Conservation (phyloP, 2,113 vertebrate genomes). For the Thamnophis sirtalis region DNA sequence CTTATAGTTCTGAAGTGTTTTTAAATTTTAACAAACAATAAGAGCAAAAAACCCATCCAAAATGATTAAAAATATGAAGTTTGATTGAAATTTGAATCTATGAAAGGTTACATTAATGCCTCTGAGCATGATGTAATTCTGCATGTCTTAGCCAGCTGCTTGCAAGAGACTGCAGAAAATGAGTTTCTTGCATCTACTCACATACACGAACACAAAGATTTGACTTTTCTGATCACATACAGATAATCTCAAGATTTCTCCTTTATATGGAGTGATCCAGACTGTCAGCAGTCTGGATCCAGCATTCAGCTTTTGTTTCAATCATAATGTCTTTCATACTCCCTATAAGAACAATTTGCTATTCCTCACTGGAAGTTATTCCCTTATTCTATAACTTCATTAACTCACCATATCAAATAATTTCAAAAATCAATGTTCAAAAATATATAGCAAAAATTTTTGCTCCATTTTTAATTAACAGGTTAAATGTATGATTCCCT, state of each 20-base stretch:
- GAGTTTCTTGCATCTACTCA: not conserved
- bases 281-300: not conserved
- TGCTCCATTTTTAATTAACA: no score
- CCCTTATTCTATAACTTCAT: not conserved
- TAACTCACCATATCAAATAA: not conserved
- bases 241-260: not conserved
- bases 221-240: not conserved
- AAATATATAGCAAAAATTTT: no score
- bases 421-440: no score
- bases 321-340: not conserved
- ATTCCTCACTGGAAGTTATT: not conserved
- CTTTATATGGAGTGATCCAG: not conserved
- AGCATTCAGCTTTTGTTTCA: not conserved
- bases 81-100: not conserved
- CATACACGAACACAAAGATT: no score
- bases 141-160: not conserved
- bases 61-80: not conserved
- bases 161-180: not conserved
- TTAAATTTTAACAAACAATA: not conserved
- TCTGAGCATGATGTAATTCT: not conserved
- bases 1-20: not conserved
- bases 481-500: no score
- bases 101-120: not conserved
- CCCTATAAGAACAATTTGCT: not conserved
- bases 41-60: not conserved